Base-by-base conservation (phyloP, 2,113 vertebrate species). In the Ameiurus melas region DNA sequence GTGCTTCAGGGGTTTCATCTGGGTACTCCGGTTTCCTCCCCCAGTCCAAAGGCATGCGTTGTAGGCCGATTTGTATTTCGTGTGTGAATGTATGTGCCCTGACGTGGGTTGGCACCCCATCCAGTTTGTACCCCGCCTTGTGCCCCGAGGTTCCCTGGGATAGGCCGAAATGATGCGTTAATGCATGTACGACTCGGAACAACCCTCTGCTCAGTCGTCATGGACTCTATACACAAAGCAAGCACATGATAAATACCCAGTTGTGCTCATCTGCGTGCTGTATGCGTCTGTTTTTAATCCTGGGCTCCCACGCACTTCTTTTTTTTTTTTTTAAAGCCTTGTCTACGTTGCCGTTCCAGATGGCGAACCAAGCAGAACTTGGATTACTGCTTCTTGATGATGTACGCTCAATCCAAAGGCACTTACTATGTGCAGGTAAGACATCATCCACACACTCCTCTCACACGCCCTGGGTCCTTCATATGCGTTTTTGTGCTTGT, bases 361-460 rank as follows among this genome's bases (percentile, higher is more conserved):
- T 99, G 98, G 98, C 96, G 98, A 90, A 99, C 98, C 8, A 99
- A 99, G 94, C 98, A 99, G 95, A 99, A 99, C 94, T 95, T 99
- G 57, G 98, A 99, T 91, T 99, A 98, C 93, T 98, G 98, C 92
- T 99, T 98, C 95, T 95, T 99, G 92, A 99, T 99, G 98, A 99
- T 99, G 98, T 99, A 99, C 6, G 98, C 98, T 8, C 98, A 99
- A 93, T 96, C 97, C 91, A 99, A 99, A 95, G 98, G 98, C 93
- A 97, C 97, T 0, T 99, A 99, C 95, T 99, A 99, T 0, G 96
- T 98, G 66, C 97, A 98, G 97, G 97, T 98, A 92, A 89, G 95
- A 22, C 16, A 14, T 60, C 33, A 13, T n/a, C 30, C 8, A 47
- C 14, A 80, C 36, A 1, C 20, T 75, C 5, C 58, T 22, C 30